A percentile compares a stretch with the other conserved stretches of the same genome.
Conservation (phyloP, 37 sponge, comb jelly and placozoan genomes). For the Hexactinellida sp. region DNA sequence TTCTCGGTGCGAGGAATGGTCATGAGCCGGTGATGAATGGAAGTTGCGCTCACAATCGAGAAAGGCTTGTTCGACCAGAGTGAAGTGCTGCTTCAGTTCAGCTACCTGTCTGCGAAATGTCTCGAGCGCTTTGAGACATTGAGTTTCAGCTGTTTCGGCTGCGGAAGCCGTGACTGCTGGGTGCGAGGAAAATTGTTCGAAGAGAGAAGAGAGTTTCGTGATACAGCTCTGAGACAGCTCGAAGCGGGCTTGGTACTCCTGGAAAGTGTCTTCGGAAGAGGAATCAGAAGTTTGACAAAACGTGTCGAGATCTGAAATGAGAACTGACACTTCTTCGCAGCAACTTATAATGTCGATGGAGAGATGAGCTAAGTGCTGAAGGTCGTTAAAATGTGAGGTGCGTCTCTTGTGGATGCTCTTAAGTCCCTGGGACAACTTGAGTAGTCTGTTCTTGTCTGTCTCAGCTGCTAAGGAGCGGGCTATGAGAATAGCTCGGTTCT, state of each 20-base stretch:
- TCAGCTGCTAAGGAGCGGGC: background rate
- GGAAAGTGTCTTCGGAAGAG: background rate
- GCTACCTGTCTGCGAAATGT: background rate
- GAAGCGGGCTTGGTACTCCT: background rate
- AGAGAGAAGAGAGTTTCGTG: slow-evolving; percentile 5
- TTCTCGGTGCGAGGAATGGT: background rate
- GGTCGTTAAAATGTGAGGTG: background rate
- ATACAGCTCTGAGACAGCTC: slow-evolving; percentile 14
- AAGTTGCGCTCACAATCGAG: background rate
- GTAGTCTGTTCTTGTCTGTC: background rate
- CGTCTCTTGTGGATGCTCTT: background rate
- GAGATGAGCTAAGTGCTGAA: background rate
- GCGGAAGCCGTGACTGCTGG: background rate
- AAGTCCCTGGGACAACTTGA: background rate
- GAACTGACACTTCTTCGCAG: background rate
- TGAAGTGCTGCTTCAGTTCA: background rate
- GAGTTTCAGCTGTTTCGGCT: background rate
- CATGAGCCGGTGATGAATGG: background rate
- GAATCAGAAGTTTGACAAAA: background rate
- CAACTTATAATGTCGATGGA: background rate
- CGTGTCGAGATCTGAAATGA: background rate
- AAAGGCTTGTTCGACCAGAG: background rate
- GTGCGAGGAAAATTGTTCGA: background rate
- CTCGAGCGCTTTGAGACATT: background rate
- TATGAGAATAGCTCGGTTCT: background rate